phyloP scores from a whole-genome alignment of 2,113 vertebrate species.

The Donacobius atricapilla region DNA sequence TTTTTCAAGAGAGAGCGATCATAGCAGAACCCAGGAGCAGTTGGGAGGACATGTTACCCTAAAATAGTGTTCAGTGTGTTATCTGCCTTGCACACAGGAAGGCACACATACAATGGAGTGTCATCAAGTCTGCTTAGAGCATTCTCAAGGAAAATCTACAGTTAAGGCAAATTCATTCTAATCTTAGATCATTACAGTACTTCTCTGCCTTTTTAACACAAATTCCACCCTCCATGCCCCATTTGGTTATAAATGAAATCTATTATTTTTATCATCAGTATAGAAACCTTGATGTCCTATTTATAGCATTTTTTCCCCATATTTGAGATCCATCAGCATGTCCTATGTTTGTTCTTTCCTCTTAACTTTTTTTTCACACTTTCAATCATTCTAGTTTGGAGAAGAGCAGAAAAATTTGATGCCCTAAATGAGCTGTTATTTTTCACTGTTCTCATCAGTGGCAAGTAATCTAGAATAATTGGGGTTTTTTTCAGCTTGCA shows the following conservation, averaged over 20 bases:
- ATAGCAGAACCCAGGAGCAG: neutral
- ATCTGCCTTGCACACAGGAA: neutral
- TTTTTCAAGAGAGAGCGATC: neutral
- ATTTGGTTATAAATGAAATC: neutral
- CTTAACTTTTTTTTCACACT: neutral
- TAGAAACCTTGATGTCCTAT: neutral
- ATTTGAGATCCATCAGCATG: neutral
- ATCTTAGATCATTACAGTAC: neutral
- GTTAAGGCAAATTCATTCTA: neutral
- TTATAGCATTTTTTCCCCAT: neutral
- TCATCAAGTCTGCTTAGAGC: neutral
- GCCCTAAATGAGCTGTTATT: neutral
- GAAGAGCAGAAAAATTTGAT: neutral
- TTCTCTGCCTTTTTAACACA: neutral
- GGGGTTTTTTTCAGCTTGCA: neutral
- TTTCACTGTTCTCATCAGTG: neutral
- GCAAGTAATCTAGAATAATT: neutral
- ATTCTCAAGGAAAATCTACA: neutral
- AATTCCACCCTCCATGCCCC: rapidly evolving
- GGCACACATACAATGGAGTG: rapidly evolving
- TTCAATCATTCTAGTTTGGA: neutral
- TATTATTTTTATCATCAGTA: neutral
- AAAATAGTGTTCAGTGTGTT: neutral
- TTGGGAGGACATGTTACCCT: neutral
- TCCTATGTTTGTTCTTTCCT: neutral